These are phyloP conservation scores for Drosophila leontia DNA, from an alignment of 1,140 invertebrate species.

Conservation along the genomic window DNA sequence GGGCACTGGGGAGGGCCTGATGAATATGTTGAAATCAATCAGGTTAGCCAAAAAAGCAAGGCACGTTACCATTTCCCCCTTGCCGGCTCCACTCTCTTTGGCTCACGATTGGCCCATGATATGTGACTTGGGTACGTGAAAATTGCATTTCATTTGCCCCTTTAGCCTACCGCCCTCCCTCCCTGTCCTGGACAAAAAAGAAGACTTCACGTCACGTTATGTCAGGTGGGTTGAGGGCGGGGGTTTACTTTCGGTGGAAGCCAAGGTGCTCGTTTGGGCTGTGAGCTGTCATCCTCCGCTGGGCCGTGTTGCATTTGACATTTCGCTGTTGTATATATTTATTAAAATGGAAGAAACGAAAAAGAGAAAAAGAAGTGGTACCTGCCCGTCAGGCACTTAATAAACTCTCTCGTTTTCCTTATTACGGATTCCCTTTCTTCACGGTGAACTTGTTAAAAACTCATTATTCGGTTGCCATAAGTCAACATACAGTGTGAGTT, in stretches of 20 bases:
- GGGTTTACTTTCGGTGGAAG: constrained; percentile 11
- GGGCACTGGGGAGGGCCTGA: constrained; percentile 33
- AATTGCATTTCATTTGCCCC: constrained; percentile 70
- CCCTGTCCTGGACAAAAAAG: neutral
- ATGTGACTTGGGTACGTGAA: constrained; percentile 73
- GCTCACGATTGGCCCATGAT: constrained; percentile 52
- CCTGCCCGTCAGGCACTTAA: constrained; percentile 18
- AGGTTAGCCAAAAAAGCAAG: constrained; percentile 59
- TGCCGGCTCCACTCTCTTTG: neutral
- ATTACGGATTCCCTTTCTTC: constrained; percentile 17
- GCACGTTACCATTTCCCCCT: constrained; percentile 16
- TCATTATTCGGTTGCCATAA: constrained; percentile 53
- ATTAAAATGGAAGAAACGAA: constrained; percentile 22
- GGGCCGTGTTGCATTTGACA: constrained; percentile 41
- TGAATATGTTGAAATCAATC: constrained; percentile 77
- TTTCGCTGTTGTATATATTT: constrained; percentile 39
- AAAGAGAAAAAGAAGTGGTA: neutral
- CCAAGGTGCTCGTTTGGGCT: constrained; percentile 13
- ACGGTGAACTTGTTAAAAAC: constrained; percentile 66
- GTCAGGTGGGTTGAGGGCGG: constrained; percentile 19
- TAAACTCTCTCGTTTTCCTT: constrained; percentile 18
- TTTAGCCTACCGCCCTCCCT: neutral
- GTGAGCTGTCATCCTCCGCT: constrained; percentile 29
- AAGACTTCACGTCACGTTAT: constrained; percentile 42
- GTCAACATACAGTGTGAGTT: constrained; percentile 6